Percentiles rank a stretch among this genome's conserved stretches.
phyloP scores from a whole-genome alignment of 2,113 vertebrate species.

The Pachypanchax playfairii region DNA sequence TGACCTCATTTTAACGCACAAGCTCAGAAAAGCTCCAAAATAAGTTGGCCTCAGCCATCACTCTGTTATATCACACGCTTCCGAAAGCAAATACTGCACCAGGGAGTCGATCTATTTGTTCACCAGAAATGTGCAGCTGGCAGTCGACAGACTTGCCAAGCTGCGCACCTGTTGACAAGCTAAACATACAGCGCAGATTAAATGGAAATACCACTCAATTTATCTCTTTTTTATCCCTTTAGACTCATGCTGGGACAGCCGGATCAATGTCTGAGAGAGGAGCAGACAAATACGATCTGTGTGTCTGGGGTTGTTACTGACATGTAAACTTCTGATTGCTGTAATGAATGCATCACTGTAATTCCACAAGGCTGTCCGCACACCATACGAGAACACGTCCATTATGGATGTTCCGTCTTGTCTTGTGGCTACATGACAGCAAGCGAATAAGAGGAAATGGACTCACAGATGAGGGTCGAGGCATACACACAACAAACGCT shows the following conservation, averaged over 20 bases:
- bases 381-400: slow-evolving; percentile 25
- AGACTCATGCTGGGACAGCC: slow-evolving; percentile 38
- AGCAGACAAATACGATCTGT: slow-evolving; percentile 28
- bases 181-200: slow-evolving; percentile 53
- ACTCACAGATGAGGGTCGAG: slow-evolving; percentile 3
- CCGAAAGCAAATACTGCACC: slow-evolving; percentile 10
- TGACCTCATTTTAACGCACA: slow-evolving; percentile 75
- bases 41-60: slow-evolving; percentile 39
- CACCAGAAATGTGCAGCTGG: slow-evolving; percentile 45
- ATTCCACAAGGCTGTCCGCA: slow-evolving; percentile 39
- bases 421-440: slow-evolving; percentile 13
- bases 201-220: slow-evolving; percentile 63
- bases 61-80: slow-evolving; percentile 1
- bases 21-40: slow-evolving; percentile 52
- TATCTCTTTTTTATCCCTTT: slow-evolving; percentile 67
- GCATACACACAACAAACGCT: slow-evolving; percentile 5
- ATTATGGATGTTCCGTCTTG: slow-evolving; percentile 24
- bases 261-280: slow-evolving; percentile 53
- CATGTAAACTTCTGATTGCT: slow-evolving; percentile 56
- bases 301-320: slow-evolving; percentile 18
- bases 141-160: slow-evolving; percentile 47
- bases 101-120: slow-evolving; percentile 28
- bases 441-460: slow-evolving; percentile 17
- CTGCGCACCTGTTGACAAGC: slow-evolving; percentile 69
- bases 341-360: slow-evolving; percentile 57